phyloP scores from a whole-genome alignment of 2,113 vertebrate genomes.

The Rhynchopsitta pachyrhyncha region DNA sequence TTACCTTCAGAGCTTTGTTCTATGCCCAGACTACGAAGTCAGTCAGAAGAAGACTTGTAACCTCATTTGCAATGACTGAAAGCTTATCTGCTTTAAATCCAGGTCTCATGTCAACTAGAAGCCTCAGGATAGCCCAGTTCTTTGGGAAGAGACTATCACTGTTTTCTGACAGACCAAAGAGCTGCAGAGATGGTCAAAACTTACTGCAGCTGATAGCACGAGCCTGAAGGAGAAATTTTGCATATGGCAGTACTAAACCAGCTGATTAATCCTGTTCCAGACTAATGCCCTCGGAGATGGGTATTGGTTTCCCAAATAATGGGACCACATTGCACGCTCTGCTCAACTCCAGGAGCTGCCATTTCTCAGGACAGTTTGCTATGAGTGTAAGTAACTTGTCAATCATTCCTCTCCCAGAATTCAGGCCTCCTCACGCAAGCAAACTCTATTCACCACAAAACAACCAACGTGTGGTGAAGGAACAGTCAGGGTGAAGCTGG shows the following conservation, averaged over 20 bases:
- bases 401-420: neutral
- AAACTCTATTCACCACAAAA: neutral
- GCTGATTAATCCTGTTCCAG: neutral
- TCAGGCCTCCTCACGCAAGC: neutral
- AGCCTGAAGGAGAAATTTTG: neutral
- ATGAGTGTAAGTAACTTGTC: neutral
- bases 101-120: neutral
- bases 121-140: neutral
- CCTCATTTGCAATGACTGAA: neutral
- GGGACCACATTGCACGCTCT: neutral
- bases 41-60: neutral
- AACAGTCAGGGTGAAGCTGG: neutral
- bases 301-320: neutral
- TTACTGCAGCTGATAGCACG: neutral
- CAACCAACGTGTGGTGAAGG: neutral
- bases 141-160: neutral
- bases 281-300: neutral
- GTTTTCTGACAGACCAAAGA: neutral
- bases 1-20: neutral
- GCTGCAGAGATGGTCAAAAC: neutral
- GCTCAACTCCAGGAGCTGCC: neutral
- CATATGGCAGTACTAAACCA: neutral
- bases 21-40: neutral
- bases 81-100: slow-evolving; percentile 14
- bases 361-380: neutral